Percentiles rank a stretch among this genome's conserved stretches.
Evolutionary conservation across 2,888 invertebrate genomes (phyloP).

Genomic region (Chrysopilus asiliformis): DNA sequence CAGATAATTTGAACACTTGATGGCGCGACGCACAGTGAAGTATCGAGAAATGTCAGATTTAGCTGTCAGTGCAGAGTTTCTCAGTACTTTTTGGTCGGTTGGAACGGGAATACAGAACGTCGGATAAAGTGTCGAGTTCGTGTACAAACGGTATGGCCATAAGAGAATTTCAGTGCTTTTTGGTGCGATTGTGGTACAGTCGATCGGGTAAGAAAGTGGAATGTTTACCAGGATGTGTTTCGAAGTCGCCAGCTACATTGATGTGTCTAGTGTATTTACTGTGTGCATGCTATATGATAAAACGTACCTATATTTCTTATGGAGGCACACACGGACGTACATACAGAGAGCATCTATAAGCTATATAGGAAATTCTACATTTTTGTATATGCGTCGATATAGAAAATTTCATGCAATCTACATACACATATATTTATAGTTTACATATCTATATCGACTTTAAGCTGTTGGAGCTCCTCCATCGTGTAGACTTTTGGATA

Average conservation of each 20-base stretch:
- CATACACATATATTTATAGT: no score
- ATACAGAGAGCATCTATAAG: conserved; percentile 1
- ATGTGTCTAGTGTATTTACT: conserved; percentile 23
- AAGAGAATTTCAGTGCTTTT: conserved; percentile 20
- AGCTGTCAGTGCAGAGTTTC: conserved; percentile 21
- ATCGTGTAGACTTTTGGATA: no score
- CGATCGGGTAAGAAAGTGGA: conserved; percentile 24
- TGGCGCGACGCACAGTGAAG: conserved; percentile 32
- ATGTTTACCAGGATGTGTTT: conserved; percentile 26
- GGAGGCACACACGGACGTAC: conserved; percentile 4
- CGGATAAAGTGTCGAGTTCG: conserved; percentile 20
- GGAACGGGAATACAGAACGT: conserved; percentile 30
- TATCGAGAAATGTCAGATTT: conserved; percentile 33
- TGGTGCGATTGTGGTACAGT: conserved; percentile 24
- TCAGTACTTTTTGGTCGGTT: conserved; percentile 29
- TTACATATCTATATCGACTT: no score
- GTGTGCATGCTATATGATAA: conserved; percentile 26
- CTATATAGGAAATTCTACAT: conserved; percentile 2
- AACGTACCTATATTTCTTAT: conserved; percentile 3
- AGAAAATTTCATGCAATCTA: no score
- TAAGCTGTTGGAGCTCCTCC: no score
- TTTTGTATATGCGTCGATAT: no score
- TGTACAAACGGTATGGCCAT: conserved; percentile 10
- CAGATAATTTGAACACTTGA: conserved; percentile 20
- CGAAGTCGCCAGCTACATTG: conserved; percentile 22